Conservation (phyloP, 2,888 invertebrate species). For the Dasypolia templi region DNA sequence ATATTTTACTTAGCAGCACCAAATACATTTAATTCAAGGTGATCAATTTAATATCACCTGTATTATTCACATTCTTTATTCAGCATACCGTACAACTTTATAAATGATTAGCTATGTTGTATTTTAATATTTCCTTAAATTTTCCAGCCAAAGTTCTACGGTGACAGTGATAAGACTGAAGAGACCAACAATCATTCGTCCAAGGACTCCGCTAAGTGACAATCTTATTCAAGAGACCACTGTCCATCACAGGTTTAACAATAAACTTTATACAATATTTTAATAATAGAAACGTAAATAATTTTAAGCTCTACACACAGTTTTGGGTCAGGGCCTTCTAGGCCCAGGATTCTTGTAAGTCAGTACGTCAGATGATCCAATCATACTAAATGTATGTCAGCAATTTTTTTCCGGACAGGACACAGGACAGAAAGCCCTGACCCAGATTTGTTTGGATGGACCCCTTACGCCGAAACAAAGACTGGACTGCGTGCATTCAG, state of each 20-base stretch:
- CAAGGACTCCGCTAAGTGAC: constrained; percentile 87
- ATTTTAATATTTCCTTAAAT: constrained; percentile 43
- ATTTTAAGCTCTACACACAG: constrained; percentile 11
- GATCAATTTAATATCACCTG: not conserved
- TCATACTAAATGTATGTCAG: constrained; percentile 10
- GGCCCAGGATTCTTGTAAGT: not conserved
- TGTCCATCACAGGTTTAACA: constrained; percentile 64
- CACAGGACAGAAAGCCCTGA: not conserved
- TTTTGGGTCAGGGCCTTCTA: not conserved
- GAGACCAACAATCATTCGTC: constrained; percentile 90
- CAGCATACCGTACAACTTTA: not conserved
- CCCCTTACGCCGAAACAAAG: constrained; percentile 33
- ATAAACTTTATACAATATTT: constrained; percentile 51
- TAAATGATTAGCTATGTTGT: not conserved
- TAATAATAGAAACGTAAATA: constrained; percentile 44
- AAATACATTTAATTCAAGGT: not conserved
- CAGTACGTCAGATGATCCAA: not conserved
- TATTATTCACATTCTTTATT: constrained; percentile 9
- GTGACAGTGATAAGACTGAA: constrained; percentile 91
- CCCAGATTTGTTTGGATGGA: constrained; percentile 2
- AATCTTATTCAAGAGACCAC: constrained; percentile 60
- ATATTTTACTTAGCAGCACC: constrained; percentile 35
- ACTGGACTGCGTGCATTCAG: constrained; percentile 58
- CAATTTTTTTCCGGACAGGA: not conserved
- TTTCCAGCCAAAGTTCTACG: constrained; percentile 92